Conservation (phyloP, 2,888 invertebrate genomes). For the Synergus japonicus region DNA sequence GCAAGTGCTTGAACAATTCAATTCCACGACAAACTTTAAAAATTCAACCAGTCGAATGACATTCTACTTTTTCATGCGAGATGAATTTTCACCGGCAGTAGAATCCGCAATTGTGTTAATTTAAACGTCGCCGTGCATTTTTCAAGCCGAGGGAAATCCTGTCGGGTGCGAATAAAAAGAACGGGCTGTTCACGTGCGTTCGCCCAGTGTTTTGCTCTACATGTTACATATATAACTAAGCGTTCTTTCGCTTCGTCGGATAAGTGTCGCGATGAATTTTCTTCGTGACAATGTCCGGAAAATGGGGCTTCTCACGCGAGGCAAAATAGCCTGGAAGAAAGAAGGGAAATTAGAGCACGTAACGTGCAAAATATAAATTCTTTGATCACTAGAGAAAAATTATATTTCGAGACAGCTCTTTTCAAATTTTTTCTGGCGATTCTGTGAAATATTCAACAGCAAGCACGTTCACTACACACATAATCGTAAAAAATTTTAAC, state of each 20-base stretch:
- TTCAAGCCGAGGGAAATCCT: constrained; percentile 32
- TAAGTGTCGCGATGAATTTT: constrained; percentile 39
- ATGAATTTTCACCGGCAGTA: constrained; percentile 9
- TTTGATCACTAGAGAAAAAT: not conserved
- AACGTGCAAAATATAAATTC: constrained; percentile 9
- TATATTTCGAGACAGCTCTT: not conserved
- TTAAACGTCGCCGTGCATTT: constrained; percentile 29
- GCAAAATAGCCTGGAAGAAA: constrained; percentile 2
- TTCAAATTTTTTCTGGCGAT: not conserved
- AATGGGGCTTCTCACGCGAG: constrained; percentile 14
- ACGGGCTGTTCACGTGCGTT: constrained; percentile 32
- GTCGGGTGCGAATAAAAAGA: constrained; percentile 23
- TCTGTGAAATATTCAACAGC: not conserved
- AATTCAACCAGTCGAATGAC: not conserved
- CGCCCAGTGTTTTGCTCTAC: constrained; percentile 30
- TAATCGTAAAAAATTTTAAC: not conserved
- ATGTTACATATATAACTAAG: constrained; percentile 21
- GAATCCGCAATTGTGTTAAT: constrained; percentile 39
- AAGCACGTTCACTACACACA: not conserved
- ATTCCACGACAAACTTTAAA: not conserved
- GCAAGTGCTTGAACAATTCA: not conserved
- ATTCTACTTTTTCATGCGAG: not conserved
- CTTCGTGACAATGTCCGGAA: constrained; percentile 26
- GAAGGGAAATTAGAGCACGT: not conserved
- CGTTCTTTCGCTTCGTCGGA: constrained; percentile 30